Conservation (phyloP, 2,888 invertebrate genomes). For the Clepsis dumicolana region DNA sequence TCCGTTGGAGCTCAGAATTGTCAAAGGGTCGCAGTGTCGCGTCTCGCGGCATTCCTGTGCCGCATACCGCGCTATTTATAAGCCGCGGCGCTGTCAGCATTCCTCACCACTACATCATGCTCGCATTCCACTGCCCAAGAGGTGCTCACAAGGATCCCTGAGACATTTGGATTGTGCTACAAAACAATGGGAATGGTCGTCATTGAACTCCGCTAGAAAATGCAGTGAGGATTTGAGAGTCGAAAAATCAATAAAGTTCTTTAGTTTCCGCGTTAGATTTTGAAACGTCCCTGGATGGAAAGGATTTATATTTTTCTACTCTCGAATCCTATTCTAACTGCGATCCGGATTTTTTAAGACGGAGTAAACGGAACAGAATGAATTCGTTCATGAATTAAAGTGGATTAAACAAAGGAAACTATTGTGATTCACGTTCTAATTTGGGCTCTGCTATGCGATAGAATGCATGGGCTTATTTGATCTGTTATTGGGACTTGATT, state of each 20-base stretch:
- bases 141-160: not conserved
- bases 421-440: not conserved
- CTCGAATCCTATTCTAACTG: not conserved
- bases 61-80: slow-evolving; percentile 40
- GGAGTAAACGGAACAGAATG: not conserved
- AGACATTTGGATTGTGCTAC: not conserved
- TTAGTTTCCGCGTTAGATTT: not conserved
- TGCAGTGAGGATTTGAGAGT: not conserved
- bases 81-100: slow-evolving; percentile 21
- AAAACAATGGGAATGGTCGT: not conserved
- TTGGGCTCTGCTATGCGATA: not conserved
- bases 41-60: slow-evolving; percentile 23
- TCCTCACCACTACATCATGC: slow-evolving; percentile 22
- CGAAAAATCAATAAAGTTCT: not conserved
- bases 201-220: not conserved
- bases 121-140: slow-evolving; percentile 25
- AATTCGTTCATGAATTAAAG: not conserved
- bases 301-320: too few species aligned
- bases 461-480: not conserved
- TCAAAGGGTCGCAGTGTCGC: slow-evolving; percentile 40
- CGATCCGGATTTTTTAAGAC: not conserved
- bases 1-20: not conserved
- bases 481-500: not conserved
- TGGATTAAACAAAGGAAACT: not conserved
- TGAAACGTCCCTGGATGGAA: not conserved